Conservation (phyloP, 2,888 invertebrate species). For the Labia minor region DNA sequence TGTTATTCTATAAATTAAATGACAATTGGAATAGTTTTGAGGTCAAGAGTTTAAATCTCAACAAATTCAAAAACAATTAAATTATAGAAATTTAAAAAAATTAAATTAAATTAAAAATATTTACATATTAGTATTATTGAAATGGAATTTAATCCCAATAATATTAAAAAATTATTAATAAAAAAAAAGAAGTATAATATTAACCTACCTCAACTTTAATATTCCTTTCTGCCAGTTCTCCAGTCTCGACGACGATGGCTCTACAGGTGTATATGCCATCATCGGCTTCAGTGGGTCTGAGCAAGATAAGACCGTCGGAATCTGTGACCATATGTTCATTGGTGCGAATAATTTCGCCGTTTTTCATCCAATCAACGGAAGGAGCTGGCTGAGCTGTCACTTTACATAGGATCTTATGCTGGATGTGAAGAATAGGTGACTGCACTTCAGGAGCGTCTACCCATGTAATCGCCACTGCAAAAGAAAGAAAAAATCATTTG, state of each 20-base stretch:
- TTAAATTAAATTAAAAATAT: constrained; percentile 13
- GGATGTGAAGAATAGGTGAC: constrained; percentile 62
- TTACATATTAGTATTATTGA: not conserved
- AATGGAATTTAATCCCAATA: too few species aligned
- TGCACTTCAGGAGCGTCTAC: constrained; percentile 75
- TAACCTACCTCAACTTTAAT: constrained; percentile 64
- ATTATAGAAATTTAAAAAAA: too few species aligned
- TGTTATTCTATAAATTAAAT: too few species aligned
- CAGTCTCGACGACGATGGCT: constrained; percentile 72
- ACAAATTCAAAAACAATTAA: too few species aligned
- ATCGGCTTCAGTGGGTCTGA: constrained; percentile 65
- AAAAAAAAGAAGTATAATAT: not conserved
- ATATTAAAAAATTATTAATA: too few species aligned
- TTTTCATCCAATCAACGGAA: constrained; percentile 74
- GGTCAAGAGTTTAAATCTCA: too few species aligned
- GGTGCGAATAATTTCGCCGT: constrained; percentile 56
- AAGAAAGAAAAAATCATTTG: constrained; percentile 21
- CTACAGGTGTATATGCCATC: constrained; percentile 80
- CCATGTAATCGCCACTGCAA: constrained; percentile 73
- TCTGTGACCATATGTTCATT: constrained; percentile 59
- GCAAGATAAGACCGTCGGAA: constrained; percentile 63
- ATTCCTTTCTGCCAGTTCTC: constrained; percentile 61
- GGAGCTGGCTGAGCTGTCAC: constrained; percentile 77
- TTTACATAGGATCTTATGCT: constrained; percentile 69
- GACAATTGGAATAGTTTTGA: too few species aligned